Percentiles rank a stretch among this genome's conserved stretches.
Conservation (phyloP, 2,888 invertebrate genomes). For the Aleiodes leptofemur region DNA sequence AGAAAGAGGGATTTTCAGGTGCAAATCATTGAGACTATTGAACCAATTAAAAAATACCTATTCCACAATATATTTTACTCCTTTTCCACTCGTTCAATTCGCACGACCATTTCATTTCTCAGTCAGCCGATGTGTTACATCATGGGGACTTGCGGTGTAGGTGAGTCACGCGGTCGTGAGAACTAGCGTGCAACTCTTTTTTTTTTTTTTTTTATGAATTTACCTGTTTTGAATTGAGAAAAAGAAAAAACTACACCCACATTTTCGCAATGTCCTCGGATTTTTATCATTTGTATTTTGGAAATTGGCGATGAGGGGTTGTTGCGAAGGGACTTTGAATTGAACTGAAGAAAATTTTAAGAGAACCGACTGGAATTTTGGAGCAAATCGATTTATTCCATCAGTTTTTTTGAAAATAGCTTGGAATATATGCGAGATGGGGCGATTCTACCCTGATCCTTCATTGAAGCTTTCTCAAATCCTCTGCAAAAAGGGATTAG, state of each 20-base stretch:
- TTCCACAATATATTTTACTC: no score
- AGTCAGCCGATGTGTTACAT: slow-evolving; percentile 44
- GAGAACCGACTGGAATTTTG: no score
- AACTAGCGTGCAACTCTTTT: slow-evolving; percentile 45
- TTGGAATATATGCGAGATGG: no score
- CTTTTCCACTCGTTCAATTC: slow-evolving; percentile 30
- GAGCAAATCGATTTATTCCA: no score
- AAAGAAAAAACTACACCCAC: slow-evolving; percentile 11
- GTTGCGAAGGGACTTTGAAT: not conserved
- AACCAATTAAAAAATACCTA: no score
- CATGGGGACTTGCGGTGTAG: slow-evolving; percentile 47
- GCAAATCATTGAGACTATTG: no score
- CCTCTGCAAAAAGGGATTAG: no score
- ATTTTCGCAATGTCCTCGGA: slow-evolving; percentile 19
- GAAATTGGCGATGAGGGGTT: not conserved
- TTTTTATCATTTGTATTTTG: not conserved
- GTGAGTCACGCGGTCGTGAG: slow-evolving; percentile 50
- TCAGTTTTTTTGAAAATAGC: no score
- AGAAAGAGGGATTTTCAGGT: not conserved
- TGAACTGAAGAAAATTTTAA: not conserved
- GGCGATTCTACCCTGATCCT: no score
- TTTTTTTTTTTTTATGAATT: slow-evolving; percentile 29
- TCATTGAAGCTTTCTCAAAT: no score
- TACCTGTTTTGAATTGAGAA: slow-evolving; percentile 14
- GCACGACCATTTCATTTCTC: slow-evolving; percentile 45